phyloP scores from a whole-genome alignment of 2,888 invertebrate genomes.

The Schizaphis graminum region DNA sequence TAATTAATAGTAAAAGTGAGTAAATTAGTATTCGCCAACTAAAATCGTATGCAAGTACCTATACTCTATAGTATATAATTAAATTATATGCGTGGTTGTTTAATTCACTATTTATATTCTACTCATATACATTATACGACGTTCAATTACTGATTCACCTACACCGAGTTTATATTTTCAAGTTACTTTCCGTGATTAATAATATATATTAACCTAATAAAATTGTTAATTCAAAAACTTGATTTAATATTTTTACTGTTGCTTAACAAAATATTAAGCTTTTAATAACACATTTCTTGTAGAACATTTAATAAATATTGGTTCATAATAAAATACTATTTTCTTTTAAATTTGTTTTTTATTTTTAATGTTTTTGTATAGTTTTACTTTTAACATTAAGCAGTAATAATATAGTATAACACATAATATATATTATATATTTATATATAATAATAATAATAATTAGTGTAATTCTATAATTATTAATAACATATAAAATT shows the following conservation, averaged over 20 bases:
- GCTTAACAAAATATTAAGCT: background rate
- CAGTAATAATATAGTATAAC: background rate
- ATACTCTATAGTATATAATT: background rate
- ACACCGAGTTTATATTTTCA: background rate
- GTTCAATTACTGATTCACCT: background rate
- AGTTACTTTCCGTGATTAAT: background rate
- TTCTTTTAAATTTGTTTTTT: background rate
- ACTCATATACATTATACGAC: background rate
- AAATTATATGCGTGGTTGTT: background rate
- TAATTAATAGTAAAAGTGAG: background rate
- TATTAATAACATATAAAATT: too few relatives aligned
- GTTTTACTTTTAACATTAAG: background rate
- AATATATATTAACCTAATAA: background rate
- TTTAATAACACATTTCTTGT: background rate
- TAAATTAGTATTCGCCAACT: background rate
- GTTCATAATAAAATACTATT: background rate
- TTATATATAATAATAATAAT: too few relatives aligned
- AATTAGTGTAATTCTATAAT: too few relatives aligned
- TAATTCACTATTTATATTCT: background rate
- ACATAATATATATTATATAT: too few relatives aligned
- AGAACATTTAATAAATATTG: background rate
- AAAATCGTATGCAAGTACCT: background rate
- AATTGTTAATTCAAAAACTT: background rate
- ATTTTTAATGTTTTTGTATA: background rate
- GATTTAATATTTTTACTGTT: background rate